A percentile compares a stretch with the other conserved stretches of the same genome.
phyloP scores from a whole-genome alignment of 2,113 vertebrate genomes.

The Bos taurus region ARS-UCD2.0 NC_037348.1:18294501-18295000 shows the following conservation, averaged over 20 bases:
- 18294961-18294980: not conserved
- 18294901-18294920: not conserved
- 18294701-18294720: not conserved
- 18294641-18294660: not conserved
- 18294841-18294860: accelerated
- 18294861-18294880: accelerated
- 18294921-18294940: not conserved
- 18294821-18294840: not conserved
- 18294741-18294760: not conserved
- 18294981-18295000: not conserved
- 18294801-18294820: not conserved
- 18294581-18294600: not conserved
- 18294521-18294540: not conserved
- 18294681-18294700: not conserved
- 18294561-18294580: not conserved
- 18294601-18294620: not conserved
- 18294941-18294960: no score
- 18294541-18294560: not conserved
- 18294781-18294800: not conserved
- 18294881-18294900: not conserved
- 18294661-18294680: not conserved
- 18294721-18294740: not conserved
- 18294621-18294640: not conserved
- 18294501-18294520: not conserved
- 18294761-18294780: no score